Evolutionary conservation across 2,797 vertebrate species (phyloP).

Genomic region (Lepilemur septentrionalis): DNA sequence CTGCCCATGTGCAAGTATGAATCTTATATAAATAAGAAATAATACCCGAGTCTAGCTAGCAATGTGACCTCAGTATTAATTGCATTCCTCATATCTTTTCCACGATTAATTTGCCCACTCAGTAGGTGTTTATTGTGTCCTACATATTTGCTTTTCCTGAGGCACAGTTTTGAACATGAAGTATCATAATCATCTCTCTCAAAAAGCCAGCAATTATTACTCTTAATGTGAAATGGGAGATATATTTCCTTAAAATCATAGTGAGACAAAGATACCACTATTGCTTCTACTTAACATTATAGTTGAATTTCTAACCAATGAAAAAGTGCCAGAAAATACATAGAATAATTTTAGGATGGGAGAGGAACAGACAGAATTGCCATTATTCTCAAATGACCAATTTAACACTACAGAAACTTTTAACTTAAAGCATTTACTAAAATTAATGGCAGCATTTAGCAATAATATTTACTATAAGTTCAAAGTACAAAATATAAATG

Average conservation of each 20-base stretch:
- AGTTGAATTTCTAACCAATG: neutral
- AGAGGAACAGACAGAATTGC: neutral
- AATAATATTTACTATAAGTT: neutral
- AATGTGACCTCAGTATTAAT: neutral
- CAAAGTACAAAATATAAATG: neutral
- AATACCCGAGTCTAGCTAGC: neutral
- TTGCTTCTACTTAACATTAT: neutral
- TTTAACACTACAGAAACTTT: neutral
- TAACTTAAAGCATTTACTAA: neutral
- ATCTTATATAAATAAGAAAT: neutral
- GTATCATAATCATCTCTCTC: neutral
- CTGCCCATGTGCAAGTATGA: neutral
- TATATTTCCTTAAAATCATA: neutral
- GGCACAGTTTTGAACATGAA: neutral
- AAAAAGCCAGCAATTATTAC: neutral
- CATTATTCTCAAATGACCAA: neutral
- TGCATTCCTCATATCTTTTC: neutral
- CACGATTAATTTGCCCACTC: neutral
- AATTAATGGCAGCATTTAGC: neutral
- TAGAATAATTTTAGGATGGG: neutral
- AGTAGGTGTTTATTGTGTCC: neutral
- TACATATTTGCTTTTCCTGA: neutral
- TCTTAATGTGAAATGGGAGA: neutral
- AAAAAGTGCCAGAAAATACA: neutral
- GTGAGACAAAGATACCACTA: neutral